Base-by-base conservation (phyloP, 1,140 invertebrate species). In the Ephestia elutella region DNA sequence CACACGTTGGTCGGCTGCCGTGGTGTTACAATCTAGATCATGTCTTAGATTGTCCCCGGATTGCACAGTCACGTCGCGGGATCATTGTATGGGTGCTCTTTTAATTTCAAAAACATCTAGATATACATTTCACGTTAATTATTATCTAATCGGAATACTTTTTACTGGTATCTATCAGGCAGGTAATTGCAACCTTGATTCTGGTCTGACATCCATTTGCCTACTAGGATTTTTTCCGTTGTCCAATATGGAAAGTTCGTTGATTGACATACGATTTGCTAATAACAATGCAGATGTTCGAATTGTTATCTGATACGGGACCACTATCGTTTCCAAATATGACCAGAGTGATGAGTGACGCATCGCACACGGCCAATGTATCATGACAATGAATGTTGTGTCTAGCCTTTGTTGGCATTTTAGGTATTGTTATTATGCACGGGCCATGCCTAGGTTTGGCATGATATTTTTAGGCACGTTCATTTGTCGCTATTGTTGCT, bases 21-120 rank as follows among this genome's bases (percentile, higher is more conserved):
- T 76, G 71, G 77, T 80, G 73, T 76, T 78, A 75, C 68, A 80
- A 83, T 85, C 79, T 82, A 84, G 84, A 85, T 84, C 75, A 77
- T 77, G 74, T 78, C 72, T 79, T 48, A 81, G 85, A 86, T 87
- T 86, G 79, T 85, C 79, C 63, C 69, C 65, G 73, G 71, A 78
- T 77, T 80, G 82, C 81, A 75, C 44, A 80, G 82, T 87, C 85
- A 87, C 75, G 80, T 66, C 82, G 65, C 62, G 57, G 53, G 59
- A 64, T 73, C 73, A 80, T 87, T 87, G 80, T 85, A 50, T 75
- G 63, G 72, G 66, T 69, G 70, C 71, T 79, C 70, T 76, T 73
- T 72, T 79, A 80, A 84, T 80, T 82, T 80, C 63, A 54, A 62
- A 80, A 73, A 78, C 74, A 71, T 78, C 72, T 73, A 63, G 63